A percentile compares a stretch with the other conserved stretches of the same genome.
Conservation (phyloP, 2,888 invertebrate species). For the Hyposoter dolosus region DNA sequence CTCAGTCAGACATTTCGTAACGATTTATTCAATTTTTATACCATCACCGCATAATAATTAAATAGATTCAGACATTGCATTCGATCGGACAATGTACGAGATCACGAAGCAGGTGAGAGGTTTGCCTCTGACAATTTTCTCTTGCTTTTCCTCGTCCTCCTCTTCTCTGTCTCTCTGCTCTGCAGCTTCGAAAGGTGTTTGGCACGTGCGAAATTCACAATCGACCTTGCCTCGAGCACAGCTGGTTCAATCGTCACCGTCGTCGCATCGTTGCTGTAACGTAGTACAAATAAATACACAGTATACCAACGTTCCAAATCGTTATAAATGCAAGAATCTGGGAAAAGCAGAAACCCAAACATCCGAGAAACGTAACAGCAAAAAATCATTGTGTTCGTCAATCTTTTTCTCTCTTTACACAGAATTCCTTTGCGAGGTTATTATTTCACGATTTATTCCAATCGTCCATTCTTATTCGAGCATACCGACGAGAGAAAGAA, state of each 20-base stretch:
- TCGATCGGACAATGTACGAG: neutral
- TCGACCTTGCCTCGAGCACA: conserved; percentile 73
- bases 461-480: conserved; percentile 59
- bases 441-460: conserved; percentile 60
- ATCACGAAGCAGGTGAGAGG: neutral
- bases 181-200: conserved; percentile 69
- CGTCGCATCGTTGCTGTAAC: conserved; percentile 44
- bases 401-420: neutral
- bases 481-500: conserved; percentile 49
- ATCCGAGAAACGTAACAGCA: conserved; percentile 35
- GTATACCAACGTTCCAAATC: conserved; percentile 14
- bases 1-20: conserved; percentile 1
- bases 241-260: conserved; percentile 45
- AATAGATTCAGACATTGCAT: neutral
- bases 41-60: neutral
- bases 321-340: conserved; percentile 57
- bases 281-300: conserved; percentile 28
- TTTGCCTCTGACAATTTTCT: neutral
- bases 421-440: neutral
- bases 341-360: conserved; percentile 33
- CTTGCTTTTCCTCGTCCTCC: neutral
- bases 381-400: conserved; percentile 16
- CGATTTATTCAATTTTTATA: neutral
- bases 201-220: conserved; percentile 71
- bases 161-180: conserved; percentile 1